These are phyloP conservation scores for Drosophila suboccidentalis DNA, from an alignment of 2,888 invertebrate genomes.

Conservation along the genomic window DNA sequence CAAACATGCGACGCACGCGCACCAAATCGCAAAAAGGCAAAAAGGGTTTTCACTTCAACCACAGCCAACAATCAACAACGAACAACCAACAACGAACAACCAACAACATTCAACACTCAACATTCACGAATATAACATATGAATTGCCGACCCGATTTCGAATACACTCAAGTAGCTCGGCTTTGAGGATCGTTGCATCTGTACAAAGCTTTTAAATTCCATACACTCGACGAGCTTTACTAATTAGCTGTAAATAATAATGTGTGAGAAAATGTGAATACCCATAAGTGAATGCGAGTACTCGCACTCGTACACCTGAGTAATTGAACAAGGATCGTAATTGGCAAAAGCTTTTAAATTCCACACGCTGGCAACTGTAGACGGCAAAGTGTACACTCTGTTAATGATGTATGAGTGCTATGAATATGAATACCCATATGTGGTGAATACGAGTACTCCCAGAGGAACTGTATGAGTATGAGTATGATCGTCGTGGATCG, in stretches of 20 bases:
- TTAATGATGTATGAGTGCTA: slow-evolving; percentile 2
- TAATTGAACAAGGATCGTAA: slow-evolving; percentile 4
- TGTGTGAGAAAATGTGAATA: slow-evolving; percentile 7
- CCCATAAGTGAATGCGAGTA: slow-evolving; percentile 4
- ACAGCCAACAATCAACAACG: not conserved
- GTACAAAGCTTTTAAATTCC: slow-evolving; percentile 32
- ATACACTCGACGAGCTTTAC: slow-evolving; percentile 12
- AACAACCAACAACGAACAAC: not conserved
- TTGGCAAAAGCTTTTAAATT: not conserved
- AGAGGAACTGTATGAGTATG: not conserved
- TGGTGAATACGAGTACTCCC: not conserved
- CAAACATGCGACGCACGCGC: slow-evolving; percentile 71
- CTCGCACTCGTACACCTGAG: not conserved
- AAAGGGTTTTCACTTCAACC: slow-evolving; percentile 29
- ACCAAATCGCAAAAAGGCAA: slow-evolving; percentile 57
- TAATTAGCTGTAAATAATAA: slow-evolving; percentile 59
- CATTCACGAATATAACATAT: not conserved
- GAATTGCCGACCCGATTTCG: slow-evolving; percentile 5
- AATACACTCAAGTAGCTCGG: slow-evolving; percentile 1
- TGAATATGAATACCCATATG: slow-evolving; percentile 6
- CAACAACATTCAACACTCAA: not conserved
- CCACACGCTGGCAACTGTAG: not conserved
- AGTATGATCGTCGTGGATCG: not conserved
- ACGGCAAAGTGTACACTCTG: not conserved
- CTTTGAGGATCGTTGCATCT: slow-evolving; percentile 18